Percentiles rank a stretch among this genome's conserved stretches.
Conservation (phyloP, 2,113 vertebrate species). For the Haplotaxodon microlepis region DNA sequence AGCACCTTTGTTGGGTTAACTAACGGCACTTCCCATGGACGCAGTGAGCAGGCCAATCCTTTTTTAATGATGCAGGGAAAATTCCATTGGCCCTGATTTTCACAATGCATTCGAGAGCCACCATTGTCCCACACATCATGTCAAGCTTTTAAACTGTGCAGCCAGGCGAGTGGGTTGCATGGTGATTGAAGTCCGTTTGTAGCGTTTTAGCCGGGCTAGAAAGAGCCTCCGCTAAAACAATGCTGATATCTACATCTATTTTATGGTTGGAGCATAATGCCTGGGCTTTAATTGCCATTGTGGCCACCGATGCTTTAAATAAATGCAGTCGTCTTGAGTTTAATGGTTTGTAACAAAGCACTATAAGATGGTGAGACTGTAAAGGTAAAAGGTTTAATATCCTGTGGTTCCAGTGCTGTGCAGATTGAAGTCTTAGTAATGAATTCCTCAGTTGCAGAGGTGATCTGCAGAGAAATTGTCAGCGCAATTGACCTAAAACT, state of each 20-base stretch:
- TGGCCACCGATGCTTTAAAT: conserved; percentile 26
- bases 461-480: background rate
- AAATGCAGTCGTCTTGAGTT: background rate
- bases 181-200: conserved; percentile 40
- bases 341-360: conserved; percentile 14
- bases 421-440: background rate
- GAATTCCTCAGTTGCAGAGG: background rate
- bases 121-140: conserved; percentile 52
- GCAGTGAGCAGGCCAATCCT: conserved; percentile 49
- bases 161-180: conserved; percentile 34
- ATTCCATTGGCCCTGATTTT: conserved; percentile 58
- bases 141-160: conserved; percentile 53
- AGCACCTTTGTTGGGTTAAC: conserved; percentile 64
- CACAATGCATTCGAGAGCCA: conserved; percentile 29
- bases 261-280: conserved; percentile 3
- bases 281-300: background rate
- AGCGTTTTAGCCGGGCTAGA: background rate
- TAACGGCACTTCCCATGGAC: conserved; percentile 60
- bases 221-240: conserved; percentile 1
- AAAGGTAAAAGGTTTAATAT: conserved; percentile 12
- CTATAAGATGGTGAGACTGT: conserved; percentile 5
- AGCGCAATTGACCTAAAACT: background rate
- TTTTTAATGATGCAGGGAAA: conserved; percentile 71
- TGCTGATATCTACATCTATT: conserved; percentile 14
- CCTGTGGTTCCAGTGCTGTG: background rate